Base-by-base conservation (phyloP, 1,140 invertebrate genomes). In the Aphelenchoides avenae region DNA sequence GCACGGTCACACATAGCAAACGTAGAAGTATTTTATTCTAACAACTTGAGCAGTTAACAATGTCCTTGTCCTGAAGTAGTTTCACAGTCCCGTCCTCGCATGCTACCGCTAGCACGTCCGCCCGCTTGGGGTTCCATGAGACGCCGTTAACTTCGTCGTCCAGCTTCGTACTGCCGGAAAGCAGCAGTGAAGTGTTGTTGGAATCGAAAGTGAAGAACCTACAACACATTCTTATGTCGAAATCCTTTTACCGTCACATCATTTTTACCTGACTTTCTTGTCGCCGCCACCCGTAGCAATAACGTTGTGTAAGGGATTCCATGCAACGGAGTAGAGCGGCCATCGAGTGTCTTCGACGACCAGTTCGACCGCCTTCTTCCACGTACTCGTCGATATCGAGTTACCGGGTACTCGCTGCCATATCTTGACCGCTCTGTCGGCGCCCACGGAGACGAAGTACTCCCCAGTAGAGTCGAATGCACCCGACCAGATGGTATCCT, bases 141-240 rank as follows among this genome's bases (percentile, higher is more conserved):
- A 95, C 86, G 72, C 85, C 85, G 80, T 98, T 98, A 0, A 97
- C n/a, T n/a, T n/a, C n/a, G n/a, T n/a, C n/a, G n/a, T n/a, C n/a
- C n/a, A n/a, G n/a, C n/a, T n/a, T n/a, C n/a, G n/a, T n/a, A n/a
- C n/a, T n/a, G n/a, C n/a, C n/a, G n/a, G n/a, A n/a, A n/a, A n/a
- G n/a, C n/a, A n/a, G n/a, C n/a, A n/a, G n/a, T n/a, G n/a, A n/a
- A n/a, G n/a, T n/a, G n/a, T n/a, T n/a, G n/a, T n/a, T n/a, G n/a
- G n/a, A n/a, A n/a, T n/a, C n/a, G n/a, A n/a, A n/a, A n/a, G n/a
- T n/a, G n/a, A n/a, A n/a, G n/a, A n/a, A n/a, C n/a, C n/a, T n/a
- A n/a, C n/a, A n/a, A n/a, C n/a, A n/a, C n/a, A n/a, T n/a, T n/a
- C n/a, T n/a, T n/a, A n/a, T n/a, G n/a, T n/a, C n/a, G n/a, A n/a